These are phyloP conservation scores for Hartigia nigra DNA, from an alignment of 2,888 invertebrate genomes.

Conservation along the genomic window DNA sequence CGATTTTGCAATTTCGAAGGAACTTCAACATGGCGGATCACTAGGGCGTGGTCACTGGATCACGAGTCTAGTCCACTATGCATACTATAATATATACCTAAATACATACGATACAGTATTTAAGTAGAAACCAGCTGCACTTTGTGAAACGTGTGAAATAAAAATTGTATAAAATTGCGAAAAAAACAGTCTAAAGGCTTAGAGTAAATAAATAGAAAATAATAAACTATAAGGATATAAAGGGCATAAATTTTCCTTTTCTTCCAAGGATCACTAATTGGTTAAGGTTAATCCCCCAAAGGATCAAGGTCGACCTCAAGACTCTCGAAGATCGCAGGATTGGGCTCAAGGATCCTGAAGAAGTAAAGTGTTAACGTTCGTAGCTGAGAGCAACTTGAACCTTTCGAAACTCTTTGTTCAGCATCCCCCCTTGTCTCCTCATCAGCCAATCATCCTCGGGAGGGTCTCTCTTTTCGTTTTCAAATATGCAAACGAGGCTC, in stretches of 20 bases:
- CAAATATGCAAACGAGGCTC: background rate
- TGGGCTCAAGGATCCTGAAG: slow-evolving; percentile 5
- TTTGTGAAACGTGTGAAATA: too few relatives aligned
- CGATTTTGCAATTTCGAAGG: background rate
- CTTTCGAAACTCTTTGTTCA: background rate
- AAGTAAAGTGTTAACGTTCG: background rate
- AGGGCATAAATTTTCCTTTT: background rate
- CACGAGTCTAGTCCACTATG: background rate
- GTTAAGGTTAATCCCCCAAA: background rate
- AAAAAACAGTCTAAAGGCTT: too few relatives aligned
- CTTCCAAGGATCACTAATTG: background rate
- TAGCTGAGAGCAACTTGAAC: background rate
- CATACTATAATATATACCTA: background rate
- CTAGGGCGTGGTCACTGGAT: background rate
- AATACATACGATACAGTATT: background rate
- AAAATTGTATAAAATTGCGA: too few relatives aligned
- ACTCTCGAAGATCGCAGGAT: slow-evolving; percentile 2
- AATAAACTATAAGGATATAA: background rate
- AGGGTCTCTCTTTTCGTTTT: background rate
- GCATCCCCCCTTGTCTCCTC: background rate
- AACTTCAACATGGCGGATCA: background rate
- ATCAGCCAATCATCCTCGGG: background rate
- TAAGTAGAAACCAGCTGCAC: too few relatives aligned
- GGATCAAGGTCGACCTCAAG: background rate
- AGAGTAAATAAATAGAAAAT: too few relatives aligned